Evolutionary conservation across 2,888 invertebrate genomes (phyloP), one percentile per base, ranked within the genome.

Genomic region (Diadegma fenestrale): DNA sequence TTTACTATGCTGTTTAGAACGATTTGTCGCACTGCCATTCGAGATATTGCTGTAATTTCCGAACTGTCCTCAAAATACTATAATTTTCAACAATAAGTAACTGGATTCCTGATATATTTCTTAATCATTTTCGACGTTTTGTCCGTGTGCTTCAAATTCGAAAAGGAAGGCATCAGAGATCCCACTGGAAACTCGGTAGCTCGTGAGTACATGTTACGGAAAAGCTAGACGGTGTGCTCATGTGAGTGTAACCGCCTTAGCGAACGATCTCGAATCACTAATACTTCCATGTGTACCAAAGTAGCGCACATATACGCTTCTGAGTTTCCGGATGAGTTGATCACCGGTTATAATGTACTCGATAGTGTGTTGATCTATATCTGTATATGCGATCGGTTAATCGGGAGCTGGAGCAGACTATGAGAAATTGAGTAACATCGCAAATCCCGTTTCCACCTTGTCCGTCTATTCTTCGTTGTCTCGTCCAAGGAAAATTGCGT

Each of bases 161-260:
- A n/a, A n/a, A 19, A 71, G 33, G 10, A 30, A 8, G 68, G n/a
- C 19, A 14, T 19, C 33, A 33, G 54, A 26, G 58, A 63, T 48
- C 61, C 61, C 41, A 76, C 69, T 66, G 69, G 64, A 81, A 72
- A 66, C 76, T 81, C 84, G 77, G 63, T 81, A 83, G 48, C 26
- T 37, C 45, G 45, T 33, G 41, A 63, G 51, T 45, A 51, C 41
- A 26, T 51, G 61, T 64, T 45, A 51, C 30, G 12, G 71, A 22
- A 30, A 17, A 63, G 26, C 45, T 69, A 72, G 71, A 30, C 41
- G 69, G 82, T 51, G 68, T 68, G 48, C 45, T 64, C 61, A 26
- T 77, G 8, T 54, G 69, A 43, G 69, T 30, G 51, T 54, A 80
- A 80, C 71, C 41, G 37, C 63, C 41, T 72, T 22, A 71, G 54